phyloP scores from a whole-genome alignment of 2,888 invertebrate species.

The Himalopsyche kuldschensis region DNA sequence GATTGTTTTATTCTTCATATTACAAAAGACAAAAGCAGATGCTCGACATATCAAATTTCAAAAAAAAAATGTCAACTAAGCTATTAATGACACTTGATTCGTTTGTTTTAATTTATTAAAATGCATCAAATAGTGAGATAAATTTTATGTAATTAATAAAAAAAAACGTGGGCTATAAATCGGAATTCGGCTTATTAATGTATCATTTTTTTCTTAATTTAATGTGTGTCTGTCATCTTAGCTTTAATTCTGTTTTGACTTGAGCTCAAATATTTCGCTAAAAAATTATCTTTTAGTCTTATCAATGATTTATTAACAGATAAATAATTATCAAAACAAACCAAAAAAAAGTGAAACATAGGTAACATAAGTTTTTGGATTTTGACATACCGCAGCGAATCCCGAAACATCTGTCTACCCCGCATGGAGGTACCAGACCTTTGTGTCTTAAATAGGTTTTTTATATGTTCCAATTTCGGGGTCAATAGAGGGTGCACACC shows the following conservation, averaged over 20 bases:
- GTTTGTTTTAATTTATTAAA: too few species aligned
- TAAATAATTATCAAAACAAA: not conserved
- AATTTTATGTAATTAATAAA: too few species aligned
- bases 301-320: not conserved
- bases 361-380: conserved; percentile 6
- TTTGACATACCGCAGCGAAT: conserved; percentile 28
- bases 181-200: too few species aligned
- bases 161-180: too few species aligned
- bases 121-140: too few species aligned
- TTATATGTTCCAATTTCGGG: conserved; percentile 13
- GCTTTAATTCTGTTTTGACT: too few species aligned
- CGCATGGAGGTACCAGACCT: not conserved
- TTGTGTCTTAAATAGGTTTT: conserved; percentile 12
- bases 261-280: too few species aligned
- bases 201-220: too few species aligned
- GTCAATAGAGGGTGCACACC: conserved; percentile 18
- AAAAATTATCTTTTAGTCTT: not conserved
- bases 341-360: not conserved
- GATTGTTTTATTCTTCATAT: not conserved
- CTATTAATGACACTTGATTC: too few species aligned
- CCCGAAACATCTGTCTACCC: conserved; percentile 24
- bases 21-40: not conserved
- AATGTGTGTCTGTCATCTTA: too few species aligned
- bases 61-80: not conserved
- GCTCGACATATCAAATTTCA: not conserved